phyloP scores from a whole-genome alignment of 2,888 invertebrate species.

The Brenthis hecate region DNA sequence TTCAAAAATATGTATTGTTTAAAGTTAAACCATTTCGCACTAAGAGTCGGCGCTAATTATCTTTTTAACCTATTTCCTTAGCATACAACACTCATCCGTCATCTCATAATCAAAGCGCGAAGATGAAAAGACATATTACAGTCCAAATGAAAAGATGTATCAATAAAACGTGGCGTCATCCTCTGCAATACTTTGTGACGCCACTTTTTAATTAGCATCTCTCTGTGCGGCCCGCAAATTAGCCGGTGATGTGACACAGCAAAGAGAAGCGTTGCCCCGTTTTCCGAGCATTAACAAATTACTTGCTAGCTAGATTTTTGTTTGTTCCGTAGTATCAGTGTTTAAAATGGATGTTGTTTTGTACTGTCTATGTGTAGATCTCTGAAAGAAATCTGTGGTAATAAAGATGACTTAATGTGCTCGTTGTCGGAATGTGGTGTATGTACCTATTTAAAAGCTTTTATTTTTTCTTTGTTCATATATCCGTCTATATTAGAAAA shows the following conservation, averaged over 20 bases:
- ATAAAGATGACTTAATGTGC: no score
- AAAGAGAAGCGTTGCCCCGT: constrained; percentile 47
- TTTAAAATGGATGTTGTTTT: not conserved
- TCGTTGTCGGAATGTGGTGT: no score
- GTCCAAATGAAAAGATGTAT: constrained; percentile 40
- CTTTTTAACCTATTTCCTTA: constrained; percentile 18
- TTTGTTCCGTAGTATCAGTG: constrained; percentile 1
- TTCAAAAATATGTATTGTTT: not conserved
- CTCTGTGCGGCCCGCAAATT: constrained; percentile 76
- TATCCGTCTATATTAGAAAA: no score
- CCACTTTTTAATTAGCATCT: constrained; percentile 79
- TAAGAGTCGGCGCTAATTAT: not conserved
- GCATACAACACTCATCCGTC: constrained; percentile 13
- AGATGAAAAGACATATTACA: constrained; percentile 33
- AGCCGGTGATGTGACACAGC: constrained; percentile 70
- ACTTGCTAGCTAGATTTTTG: constrained; percentile 39
- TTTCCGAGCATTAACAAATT: constrained; percentile 62
- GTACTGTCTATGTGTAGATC: not conserved
- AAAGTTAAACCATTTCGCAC: not conserved
- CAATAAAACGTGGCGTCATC: constrained; percentile 38
- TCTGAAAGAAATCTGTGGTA: no score
- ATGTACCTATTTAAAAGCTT: no score
- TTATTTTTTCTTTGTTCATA: no score
- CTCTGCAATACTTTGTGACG: constrained; percentile 70
- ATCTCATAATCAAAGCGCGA: constrained; percentile 32